Conservation (phyloP, 2,113 vertebrate species). For the Hippopotamus amphibius region DNA sequence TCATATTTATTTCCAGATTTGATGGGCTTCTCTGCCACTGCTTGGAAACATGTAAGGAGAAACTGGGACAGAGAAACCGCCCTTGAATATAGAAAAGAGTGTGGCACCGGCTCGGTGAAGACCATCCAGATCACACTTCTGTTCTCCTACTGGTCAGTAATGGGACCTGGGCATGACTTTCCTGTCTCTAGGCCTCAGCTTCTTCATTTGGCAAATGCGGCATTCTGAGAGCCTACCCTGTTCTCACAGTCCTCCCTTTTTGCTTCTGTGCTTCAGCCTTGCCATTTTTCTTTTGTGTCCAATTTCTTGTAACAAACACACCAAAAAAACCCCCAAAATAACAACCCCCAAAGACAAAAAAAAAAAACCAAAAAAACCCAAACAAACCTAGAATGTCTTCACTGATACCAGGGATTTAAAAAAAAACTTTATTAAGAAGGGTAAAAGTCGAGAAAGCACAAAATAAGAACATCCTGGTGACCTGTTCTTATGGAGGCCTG, state of each 20-base stretch:
- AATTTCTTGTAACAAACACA: not conserved
- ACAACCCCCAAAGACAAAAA: no score
- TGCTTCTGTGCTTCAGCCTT: not conserved
- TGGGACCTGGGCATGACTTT: not conserved
- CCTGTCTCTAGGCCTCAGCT: not conserved
- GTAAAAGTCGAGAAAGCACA: not conserved
- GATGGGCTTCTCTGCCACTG: not conserved
- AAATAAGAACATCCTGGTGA: not conserved
- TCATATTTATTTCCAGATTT: not conserved
- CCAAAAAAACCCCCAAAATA: no score
- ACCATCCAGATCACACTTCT: not conserved
- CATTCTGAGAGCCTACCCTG: rapidly evolving
- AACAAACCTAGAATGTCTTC: not conserved
- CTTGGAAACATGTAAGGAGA: not conserved
- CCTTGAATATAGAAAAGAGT: not conserved
- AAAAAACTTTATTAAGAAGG: not conserved
- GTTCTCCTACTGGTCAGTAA: not conserved
- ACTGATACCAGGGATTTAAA: not conserved
- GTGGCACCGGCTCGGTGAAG: not conserved
- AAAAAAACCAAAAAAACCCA: no score
- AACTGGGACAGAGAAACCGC: not conserved
- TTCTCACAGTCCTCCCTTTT: not conserved
- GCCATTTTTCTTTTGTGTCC: not conserved
- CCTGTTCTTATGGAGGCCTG: not conserved
- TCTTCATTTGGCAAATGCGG: not conserved